A percentile compares a stretch with the other conserved stretches of the same genome.
Conservation (phyloP, 1,140 invertebrate genomes). For the Polypedilum vanderplanki region DNA sequence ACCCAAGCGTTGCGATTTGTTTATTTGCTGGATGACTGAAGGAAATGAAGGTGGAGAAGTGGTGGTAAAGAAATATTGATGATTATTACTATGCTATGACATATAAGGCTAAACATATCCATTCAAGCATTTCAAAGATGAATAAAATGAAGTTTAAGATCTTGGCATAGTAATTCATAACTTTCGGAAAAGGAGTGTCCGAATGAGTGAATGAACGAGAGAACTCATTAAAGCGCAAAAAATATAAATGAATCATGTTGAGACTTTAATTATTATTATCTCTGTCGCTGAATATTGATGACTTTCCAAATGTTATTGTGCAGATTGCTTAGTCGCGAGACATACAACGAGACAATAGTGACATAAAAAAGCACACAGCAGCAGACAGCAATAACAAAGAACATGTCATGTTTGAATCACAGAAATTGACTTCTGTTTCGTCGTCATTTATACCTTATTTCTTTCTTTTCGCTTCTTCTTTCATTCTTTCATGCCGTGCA, state of each 20-base stretch:
- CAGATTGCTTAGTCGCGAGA: conserved; percentile 8
- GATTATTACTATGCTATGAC: background rate
- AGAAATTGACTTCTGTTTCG: background rate
- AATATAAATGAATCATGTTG: conserved; percentile 4
- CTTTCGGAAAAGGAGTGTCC: conserved; percentile 23
- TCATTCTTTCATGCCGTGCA: background rate
- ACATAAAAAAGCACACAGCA: conserved; percentile 4
- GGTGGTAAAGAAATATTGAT: background rate
- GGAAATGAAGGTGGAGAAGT: background rate
- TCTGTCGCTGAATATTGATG: background rate
- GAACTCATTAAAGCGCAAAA: conserved; percentile 8
- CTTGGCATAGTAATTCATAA: background rate
- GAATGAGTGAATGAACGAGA: background rate
- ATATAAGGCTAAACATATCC: conserved; percentile 3
- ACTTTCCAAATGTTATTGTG: background rate
- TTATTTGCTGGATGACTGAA: no score
- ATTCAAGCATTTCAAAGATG: conserved; percentile 9
- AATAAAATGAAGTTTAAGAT: background rate
- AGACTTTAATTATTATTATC: conserved; percentile 1
- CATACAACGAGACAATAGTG: background rate
- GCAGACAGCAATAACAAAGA: conserved; percentile 16
- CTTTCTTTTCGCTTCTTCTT: background rate
- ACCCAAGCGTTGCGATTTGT: background rate
- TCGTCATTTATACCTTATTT: conserved; percentile 14
- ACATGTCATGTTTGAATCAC: conserved; percentile 1